Base-by-base conservation (phyloP, 2,113 vertebrate species). In the Propithecus coquereli region DNA sequence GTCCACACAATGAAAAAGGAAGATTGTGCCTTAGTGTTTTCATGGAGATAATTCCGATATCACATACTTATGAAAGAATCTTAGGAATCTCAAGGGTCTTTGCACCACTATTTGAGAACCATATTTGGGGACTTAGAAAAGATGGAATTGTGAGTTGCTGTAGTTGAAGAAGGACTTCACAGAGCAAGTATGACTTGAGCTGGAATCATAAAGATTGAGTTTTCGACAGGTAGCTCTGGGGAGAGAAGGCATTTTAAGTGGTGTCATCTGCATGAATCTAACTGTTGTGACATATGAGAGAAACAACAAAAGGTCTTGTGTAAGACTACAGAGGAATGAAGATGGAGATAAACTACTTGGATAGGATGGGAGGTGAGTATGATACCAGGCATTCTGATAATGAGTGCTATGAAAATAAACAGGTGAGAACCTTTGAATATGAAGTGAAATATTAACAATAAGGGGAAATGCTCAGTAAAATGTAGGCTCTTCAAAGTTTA, bases 401-500 rank as follows among this genome's bases (percentile, higher is more conserved):
- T 68, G 68, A 91, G 8, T 89, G 34, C 3, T 47, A 92, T 80
- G 11, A 73, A 85, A 6, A 85, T 57, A 84, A 52, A 65, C 57
- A 79, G 30, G 16, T 90, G 9, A 86, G 34, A 88, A 71, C 40
- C 5, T 83, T 95, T 91, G 90, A 96, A 85, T 94, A 18, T 13
- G 70, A 97, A 97, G 59, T 90, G 92, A 95, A 97, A 95, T 97
- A 93, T 91, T 86, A 57, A 14, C 13, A 77, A 73, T 40, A 25
- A 43, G 16, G 32, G 43, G 16, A 90, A 81, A 76, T 92, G 37
- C 23, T 79, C 52, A 93, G 89, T 94, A 83, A 87, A 93, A 97
- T 97, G 94, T 80, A 81, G 66, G 66, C 73, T n/a, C 87, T 73
- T 93, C 30, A 92, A 93, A 93, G 76, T 97, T 96, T 97, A 95